Evolutionary conservation across 2,113 vertebrate species (phyloP), one percentile per base, ranked within the genome.

Genomic region (Mormyrus lacerda): DNA sequence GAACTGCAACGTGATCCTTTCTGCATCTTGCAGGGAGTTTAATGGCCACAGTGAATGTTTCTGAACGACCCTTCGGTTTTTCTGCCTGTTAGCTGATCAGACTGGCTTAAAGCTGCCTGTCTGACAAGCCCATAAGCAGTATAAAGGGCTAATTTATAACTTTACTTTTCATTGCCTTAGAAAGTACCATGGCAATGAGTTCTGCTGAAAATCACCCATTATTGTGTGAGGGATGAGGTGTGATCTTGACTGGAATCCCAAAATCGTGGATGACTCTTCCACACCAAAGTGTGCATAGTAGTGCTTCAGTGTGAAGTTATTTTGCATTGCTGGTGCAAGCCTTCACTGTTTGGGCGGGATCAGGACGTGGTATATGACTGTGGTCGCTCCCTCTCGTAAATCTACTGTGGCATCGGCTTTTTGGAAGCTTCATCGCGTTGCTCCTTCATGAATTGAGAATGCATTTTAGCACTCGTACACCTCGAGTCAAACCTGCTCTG

Each of bases 61-160:
- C 3, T 9, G 47, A 45, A 6, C 7, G 35, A 5, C 47, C 2
- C 48, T 51, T 86, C 5, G 35, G 48, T 4, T 10, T 3, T 47
- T 91, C 58, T 44, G 73, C 13, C 58, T 58, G 87, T n/a, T 61
- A 65, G 69, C 21, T 42, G 55, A 51, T 3, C 53, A 31, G 73
- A 73, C 84, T 48, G 39, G 44, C 76, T 89, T 47, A 88, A 50
- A 85, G 53, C 27, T 87, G 89, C 88, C 35, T 44, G 48, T 90
- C 21, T 31, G 15, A 51, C 44, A 35, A 82, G 79, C 79, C 76
- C 27, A 21, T 10, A 4, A 1, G 53, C 50, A 65, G 50, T 69
- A 88, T 31, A 44, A 19, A 89, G 79, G 88, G 84, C 73, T 51
- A 84, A 89, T 45, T 84, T 84, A 82, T 44, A 9, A 82, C 10